Conservation (phyloP, 2,797 vertebrate species). For the Poecilia velifera region DNA sequence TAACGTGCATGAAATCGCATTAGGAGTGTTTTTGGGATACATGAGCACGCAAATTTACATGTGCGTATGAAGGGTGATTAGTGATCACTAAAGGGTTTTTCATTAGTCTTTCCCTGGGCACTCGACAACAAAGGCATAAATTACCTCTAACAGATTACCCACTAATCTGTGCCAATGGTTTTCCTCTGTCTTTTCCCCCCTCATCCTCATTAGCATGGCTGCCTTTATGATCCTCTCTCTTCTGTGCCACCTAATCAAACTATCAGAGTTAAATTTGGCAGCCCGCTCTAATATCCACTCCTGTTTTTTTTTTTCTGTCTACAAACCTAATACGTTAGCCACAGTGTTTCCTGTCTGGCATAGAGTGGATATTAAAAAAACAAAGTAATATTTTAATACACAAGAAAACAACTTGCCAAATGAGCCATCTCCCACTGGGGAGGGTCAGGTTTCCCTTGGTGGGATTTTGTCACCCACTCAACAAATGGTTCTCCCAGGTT, state of each 20-base stretch:
- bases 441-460: conserved; percentile 20
- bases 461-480: conserved; percentile 37
- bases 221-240: conserved; percentile 63
- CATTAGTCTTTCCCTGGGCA: conserved; percentile 78
- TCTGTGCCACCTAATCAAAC: conserved; percentile 60
- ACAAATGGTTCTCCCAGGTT: conserved; percentile 30
- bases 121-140: conserved; percentile 80
- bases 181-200: conserved; percentile 21
- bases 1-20: conserved; percentile 18
- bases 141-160: conserved; percentile 81
- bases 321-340: conserved; percentile 24
- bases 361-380: conserved; percentile 14
- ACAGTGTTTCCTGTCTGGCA: conserved; percentile 1
- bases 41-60: conserved; percentile 25
- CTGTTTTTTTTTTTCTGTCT: conserved; percentile 14
- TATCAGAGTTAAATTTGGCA: conserved; percentile 49
- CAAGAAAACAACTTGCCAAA: conserved; percentile 22
- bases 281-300: conserved; percentile 26
- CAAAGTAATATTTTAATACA: conserved; percentile 24
- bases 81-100: conserved; percentile 81
- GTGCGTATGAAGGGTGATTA: conserved; percentile 69
- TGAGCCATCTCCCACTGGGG: conserved; percentile 15
- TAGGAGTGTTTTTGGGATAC: conserved; percentile 30
- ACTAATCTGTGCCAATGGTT: conserved; percentile 74
- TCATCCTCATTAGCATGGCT: conserved; percentile 66